Base-by-base conservation (phyloP, 2,888 invertebrate species). In the Cremastinae sp. region DNA sequence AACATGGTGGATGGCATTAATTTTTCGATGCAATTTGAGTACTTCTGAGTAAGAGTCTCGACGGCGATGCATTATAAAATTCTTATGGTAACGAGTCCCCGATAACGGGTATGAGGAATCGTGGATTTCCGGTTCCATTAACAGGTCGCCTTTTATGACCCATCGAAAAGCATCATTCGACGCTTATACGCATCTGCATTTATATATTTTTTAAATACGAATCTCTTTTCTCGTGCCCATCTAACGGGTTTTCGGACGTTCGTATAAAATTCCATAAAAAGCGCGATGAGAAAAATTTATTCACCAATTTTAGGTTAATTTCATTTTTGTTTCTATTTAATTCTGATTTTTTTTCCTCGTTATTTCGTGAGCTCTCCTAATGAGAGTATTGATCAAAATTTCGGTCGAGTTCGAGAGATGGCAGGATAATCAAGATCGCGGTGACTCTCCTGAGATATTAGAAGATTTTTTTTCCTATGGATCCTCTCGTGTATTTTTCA, bases 51-150 rank as follows among this genome's bases (percentile, higher is more conserved):
- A 12, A 28, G 35, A 47, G n/a, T 4, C 43, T 20, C 59, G 47
- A 45, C 37, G 53, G 18, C 59, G 22, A 28, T n/a, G 45, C 56
- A 39, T 62, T 49, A 43, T 74, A 69, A 28, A 69, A 43, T 47
- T 51, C 61, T 74, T 69, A 68, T 74, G 68, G 66, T 55, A 69
- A 74, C 70, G 74, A 74, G 69, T 65, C 59, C 37, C 53, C 47
- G 75, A 71, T 75, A 75, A 71, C 68, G 43, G 9, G 18, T 51
- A 59, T 59, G 71, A 75, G 75, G 53, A 71, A 65, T 65, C 59
- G 64, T 75, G 65, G 65, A 59, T 75, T 75, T 75, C 71, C 71
- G 75, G 75, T 75, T 75, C 75, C 65, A 75, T 71, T 71, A 75
- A 56, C 65, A 65, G 65, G 53, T 75, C 70, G 37, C 18, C 45